phyloP scores from a whole-genome alignment of 1,140 invertebrate species.

The Coenobita brevimanus region DNA sequence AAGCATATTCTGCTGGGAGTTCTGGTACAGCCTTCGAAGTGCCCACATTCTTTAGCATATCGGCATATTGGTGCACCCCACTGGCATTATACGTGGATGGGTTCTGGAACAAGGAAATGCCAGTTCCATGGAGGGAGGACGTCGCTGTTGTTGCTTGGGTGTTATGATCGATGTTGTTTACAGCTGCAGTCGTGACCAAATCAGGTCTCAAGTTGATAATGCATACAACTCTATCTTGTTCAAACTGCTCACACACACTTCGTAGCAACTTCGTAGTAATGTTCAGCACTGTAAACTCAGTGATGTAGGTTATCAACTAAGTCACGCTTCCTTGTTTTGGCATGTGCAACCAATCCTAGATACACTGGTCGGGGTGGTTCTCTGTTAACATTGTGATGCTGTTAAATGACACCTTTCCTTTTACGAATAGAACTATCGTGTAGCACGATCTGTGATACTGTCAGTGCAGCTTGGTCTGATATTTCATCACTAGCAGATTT shows the following conservation, averaged over 20 bases:
- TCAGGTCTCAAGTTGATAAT: slow-evolving; percentile 12
- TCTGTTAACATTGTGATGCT: slow-evolving; percentile 17
- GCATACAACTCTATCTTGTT: slow-evolving; percentile 22
- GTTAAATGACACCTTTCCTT: not conserved
- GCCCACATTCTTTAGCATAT: slow-evolving; percentile 14
- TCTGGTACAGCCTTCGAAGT: slow-evolving; percentile 22
- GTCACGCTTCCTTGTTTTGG: slow-evolving; percentile 18
- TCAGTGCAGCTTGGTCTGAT: slow-evolving; percentile 1
- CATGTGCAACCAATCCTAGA: not conserved
- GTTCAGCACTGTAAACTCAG: slow-evolving; percentile 1
- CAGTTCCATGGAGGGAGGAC: slow-evolving; percentile 23
- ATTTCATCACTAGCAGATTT: slow-evolving; percentile 23
- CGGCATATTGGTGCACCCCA: not conserved
- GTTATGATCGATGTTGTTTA: slow-evolving; percentile 17
- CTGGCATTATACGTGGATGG: not conserved
- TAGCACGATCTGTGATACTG: slow-evolving; percentile 17
- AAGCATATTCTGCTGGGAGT: slow-evolving; percentile 23
- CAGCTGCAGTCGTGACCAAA: slow-evolving; percentile 19
- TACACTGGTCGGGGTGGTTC: slow-evolving; percentile 3
- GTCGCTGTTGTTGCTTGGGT: not conserved
- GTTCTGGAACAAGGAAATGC: slow-evolving; percentile 22
- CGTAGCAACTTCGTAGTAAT: slow-evolving; percentile 10
- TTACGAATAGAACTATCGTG: slow-evolving; percentile 11
- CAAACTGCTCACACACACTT: not conserved
- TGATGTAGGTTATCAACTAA: slow-evolving; percentile 10